Percentiles rank a stretch among this genome's conserved stretches.
Conservation (phyloP, 1,140 invertebrate genomes). For the Cherax destructor region DNA sequence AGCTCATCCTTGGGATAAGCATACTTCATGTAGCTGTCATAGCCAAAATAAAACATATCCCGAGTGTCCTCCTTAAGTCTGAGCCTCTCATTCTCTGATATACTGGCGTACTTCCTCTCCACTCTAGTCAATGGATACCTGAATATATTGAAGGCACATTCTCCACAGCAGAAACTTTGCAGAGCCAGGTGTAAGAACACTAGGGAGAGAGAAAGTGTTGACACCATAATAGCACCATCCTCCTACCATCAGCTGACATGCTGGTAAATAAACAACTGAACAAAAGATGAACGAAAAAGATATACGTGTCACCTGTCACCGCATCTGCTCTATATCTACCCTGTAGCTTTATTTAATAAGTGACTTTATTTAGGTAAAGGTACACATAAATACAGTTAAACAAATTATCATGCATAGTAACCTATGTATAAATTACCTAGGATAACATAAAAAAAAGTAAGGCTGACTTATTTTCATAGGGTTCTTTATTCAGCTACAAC, state of each 20-base stretch:
- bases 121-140: conserved; percentile 53
- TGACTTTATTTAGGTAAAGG: too few relatives aligned
- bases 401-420: too few relatives aligned
- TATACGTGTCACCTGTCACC: not conserved
- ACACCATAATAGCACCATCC: conserved; percentile 6
- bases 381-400: too few relatives aligned
- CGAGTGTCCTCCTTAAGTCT: conserved; percentile 83
- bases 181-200: not conserved
- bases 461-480: too few relatives aligned
- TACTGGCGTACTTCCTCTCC: conserved; percentile 67
- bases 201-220: not conserved
- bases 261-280: not conserved
- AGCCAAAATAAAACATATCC: conserved; percentile 96
- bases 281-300: not conserved
- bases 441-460: too few relatives aligned
- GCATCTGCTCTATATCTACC: not conserved
- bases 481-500: too few relatives aligned
- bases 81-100: conserved; percentile 74
- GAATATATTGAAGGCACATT: conserved; percentile 68
- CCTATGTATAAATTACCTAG: too few relatives aligned
- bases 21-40: conserved; percentile 94
- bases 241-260: not conserved
- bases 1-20: conserved; percentile 98
- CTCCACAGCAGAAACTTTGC: not conserved
- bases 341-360: too few relatives aligned